Evolutionary conservation across 1,140 invertebrate species (phyloP).

Genomic region (Potamilus streckersoni): DNA sequence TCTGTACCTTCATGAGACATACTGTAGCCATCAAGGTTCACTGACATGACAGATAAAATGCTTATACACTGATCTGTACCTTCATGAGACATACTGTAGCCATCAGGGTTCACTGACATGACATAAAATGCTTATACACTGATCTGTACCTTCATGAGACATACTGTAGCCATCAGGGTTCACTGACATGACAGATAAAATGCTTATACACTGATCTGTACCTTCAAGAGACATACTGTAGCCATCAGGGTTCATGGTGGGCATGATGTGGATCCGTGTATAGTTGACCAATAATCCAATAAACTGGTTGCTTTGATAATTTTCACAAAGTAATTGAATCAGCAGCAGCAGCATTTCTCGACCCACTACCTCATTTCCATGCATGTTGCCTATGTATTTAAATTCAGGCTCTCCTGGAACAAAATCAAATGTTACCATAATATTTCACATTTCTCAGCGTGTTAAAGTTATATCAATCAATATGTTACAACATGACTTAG

Average conservation of each 20-base stretch:
- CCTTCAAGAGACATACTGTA: too few relatives aligned
- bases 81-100: conserved; percentile 78
- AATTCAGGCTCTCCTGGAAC: conserved; percentile 69
- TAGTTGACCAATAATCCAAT: conserved; percentile 78
- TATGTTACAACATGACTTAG: too few relatives aligned
- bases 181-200: too few relatives aligned
- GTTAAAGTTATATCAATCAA: too few relatives aligned
- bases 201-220: too few relatives aligned
- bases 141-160: conserved; percentile 74
- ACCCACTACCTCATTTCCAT: conserved; percentile 91
- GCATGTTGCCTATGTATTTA: conserved; percentile 92
- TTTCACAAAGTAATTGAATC: conserved; percentile 75
- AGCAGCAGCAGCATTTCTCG: conserved; percentile 81
- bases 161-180: too few relatives aligned
- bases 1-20: conserved; percentile 75
- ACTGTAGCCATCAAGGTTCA: too few relatives aligned
- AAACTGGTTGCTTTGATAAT: conserved; percentile 76
- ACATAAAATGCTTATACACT: background rate
- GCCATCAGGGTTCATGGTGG: conserved; percentile 91
- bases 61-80: conserved; percentile 65
- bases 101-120: too few relatives aligned
- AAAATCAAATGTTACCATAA: too few relatives aligned
- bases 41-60: background rate
- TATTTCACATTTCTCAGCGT: too few relatives aligned
- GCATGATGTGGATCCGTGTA: conserved; percentile 88